Conservation (phyloP, 2,888 invertebrate genomes). For the Lamellibrachia columna region DNA sequence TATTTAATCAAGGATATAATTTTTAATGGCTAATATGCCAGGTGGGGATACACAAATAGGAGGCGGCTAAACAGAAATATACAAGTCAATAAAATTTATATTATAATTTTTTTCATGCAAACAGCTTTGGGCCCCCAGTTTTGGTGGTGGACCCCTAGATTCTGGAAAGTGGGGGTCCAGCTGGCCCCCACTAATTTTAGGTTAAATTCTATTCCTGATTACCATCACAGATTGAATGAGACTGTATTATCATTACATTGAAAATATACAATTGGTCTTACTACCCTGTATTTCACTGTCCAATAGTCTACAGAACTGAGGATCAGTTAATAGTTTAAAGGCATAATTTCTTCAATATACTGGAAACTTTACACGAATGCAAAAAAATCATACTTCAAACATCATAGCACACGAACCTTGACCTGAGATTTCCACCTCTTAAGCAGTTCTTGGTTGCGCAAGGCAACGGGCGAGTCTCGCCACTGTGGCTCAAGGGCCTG, state of each 20-base stretch:
- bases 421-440: constrained; percentile 86
- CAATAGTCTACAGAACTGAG: background rate
- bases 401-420: constrained; percentile 30
- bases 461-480: constrained; percentile 53
- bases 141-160: too few relatives aligned
- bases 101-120: too few relatives aligned
- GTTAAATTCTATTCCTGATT: too few relatives aligned
- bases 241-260: background rate
- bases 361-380: background rate
- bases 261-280: background rate
- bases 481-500: constrained; percentile 71
- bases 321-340: background rate
- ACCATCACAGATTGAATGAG: background rate
- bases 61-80: too few relatives aligned
- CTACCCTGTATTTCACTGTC: background rate
- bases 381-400: background rate
- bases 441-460: constrained; percentile 81
- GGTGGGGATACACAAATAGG: too few relatives aligned
- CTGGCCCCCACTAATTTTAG: too few relatives aligned
- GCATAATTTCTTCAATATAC: background rate
- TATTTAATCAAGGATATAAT: too few relatives aligned
- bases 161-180: too few relatives aligned
- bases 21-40: too few relatives aligned
- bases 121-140: too few relatives aligned
- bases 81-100: too few relatives aligned